Evolutionary conservation across 2,888 invertebrate genomes (phyloP).

Genomic region (Serrognathus titanus): DNA sequence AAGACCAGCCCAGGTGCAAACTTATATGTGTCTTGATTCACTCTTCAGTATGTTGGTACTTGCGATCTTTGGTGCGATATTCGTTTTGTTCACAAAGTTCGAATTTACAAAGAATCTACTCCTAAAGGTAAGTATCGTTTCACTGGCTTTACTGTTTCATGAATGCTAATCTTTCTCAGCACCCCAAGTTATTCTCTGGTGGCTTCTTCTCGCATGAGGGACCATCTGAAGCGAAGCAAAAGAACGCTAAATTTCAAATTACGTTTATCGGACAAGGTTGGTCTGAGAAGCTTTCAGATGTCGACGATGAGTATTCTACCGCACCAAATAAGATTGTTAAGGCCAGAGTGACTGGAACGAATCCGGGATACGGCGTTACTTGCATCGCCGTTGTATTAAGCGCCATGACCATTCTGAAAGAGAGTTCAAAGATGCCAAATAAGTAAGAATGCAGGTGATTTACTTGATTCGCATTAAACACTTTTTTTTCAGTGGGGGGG

Average conservation of each 20-base stretch:
- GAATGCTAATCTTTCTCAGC: slow-evolving; percentile 16
- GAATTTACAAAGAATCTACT: slow-evolving; percentile 62
- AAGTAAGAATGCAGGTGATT: slow-evolving; percentile 50
- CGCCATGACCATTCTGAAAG: slow-evolving; percentile 72
- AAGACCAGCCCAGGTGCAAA: slow-evolving; percentile 75
- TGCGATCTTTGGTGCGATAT: slow-evolving; percentile 57
- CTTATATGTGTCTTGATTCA: slow-evolving; percentile 58
- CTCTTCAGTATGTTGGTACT: slow-evolving; percentile 53
- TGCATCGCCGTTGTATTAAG: slow-evolving; percentile 68
- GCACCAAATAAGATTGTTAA: slow-evolving; percentile 65
- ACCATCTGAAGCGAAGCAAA: slow-evolving; percentile 59
- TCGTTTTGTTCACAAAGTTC: slow-evolving; percentile 59
- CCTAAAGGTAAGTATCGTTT: slow-evolving; percentile 52
- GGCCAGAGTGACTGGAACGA: slow-evolving; percentile 63
- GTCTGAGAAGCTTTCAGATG: slow-evolving; percentile 59
- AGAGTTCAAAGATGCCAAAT: slow-evolving; percentile 71
- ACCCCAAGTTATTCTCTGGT: slow-evolving; percentile 59
- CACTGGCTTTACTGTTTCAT: no score
- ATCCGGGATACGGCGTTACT: slow-evolving; percentile 84
- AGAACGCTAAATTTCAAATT: slow-evolving; percentile 62
- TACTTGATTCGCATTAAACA: no score
- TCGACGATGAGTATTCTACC: slow-evolving; percentile 55
- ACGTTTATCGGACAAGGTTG: slow-evolving; percentile 79
- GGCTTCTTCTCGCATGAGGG: slow-evolving; percentile 68
- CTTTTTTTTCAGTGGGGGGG: slow-evolving; percentile 70